Base-by-base conservation (phyloP, 35 echinoderm and acorn worm species). In the Hemicentrotus pulcherrimus region DNA sequence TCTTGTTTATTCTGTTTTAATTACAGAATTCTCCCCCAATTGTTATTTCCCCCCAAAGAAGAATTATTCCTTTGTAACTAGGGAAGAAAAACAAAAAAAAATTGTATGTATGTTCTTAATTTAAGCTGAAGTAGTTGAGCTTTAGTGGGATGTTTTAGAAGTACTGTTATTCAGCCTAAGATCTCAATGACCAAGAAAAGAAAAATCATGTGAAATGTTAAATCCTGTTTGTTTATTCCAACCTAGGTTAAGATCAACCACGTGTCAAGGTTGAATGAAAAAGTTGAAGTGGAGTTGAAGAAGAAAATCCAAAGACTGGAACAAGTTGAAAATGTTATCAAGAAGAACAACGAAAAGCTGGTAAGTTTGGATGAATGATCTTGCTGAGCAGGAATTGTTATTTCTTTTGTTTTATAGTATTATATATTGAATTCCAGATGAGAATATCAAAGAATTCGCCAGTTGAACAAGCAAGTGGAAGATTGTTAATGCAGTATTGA, bases 171-270 rank as follows among this genome's bases (percentile, higher is more conserved):
- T 55, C 9, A 55, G 15, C 11, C 50, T 14, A 55, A 55, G 48
- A 50, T 50, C 0, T 3, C 48, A 50, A 13, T 50, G 48, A 55
- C 15, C 11, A 55, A 55, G 18, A 32, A 41, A 90, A 32, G 88
- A 15, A 18, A 47, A 90, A 90, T 32, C 3, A 4, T 90, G 11
- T 12, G 32, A 90, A 90, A 32, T 90, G 1, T 90, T 41, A 0
- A 33, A 33, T 41, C n/a, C 48, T 15, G 13, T 95, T 95, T 45
- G 12, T 58, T 4, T 55, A 94, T 94, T 28, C 30, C n/a, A 92
- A 11, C 55, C 86, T 41, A 99, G 98, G 85, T 97, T 18, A 99
- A 96, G 46, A 60, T 95, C 22, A 99, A 99, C 33, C 98, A 99
- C 61, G 32, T 97, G 0, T 92, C 90, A 5, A 99, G 95, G 88